Percentiles rank a stretch among this genome's conserved stretches.
Conservation (phyloP, 2,113 vertebrate genomes). For the Tragelaphus scriptus region DNA sequence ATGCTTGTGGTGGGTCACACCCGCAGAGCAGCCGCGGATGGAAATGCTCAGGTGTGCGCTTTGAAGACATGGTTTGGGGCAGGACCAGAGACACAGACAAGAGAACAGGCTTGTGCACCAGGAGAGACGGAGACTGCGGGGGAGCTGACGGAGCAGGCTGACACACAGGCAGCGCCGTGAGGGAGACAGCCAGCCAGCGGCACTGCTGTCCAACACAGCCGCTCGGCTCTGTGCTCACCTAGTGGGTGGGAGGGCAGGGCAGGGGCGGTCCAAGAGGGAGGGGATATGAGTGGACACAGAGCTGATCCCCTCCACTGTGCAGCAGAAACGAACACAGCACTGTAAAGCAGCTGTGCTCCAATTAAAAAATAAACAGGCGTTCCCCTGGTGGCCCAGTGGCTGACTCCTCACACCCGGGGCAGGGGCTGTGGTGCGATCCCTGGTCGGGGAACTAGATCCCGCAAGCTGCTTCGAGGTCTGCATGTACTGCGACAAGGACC, state of each 20-base stretch:
- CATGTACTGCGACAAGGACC: not conserved
- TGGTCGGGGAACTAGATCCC: not conserved
- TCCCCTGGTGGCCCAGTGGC: not conserved
- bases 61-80: not conserved
- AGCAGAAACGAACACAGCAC: accelerated
- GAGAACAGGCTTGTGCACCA: not conserved
- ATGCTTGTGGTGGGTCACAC: accelerated
- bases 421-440: not conserved
- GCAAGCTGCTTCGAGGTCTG: accelerated
- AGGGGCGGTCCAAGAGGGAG: not conserved
- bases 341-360: not conserved
- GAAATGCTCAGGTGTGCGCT: not conserved
- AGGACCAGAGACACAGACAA: not conserved
- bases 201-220: accelerated
- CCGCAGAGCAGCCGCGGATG: accelerated
- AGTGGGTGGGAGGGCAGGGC: not conserved
- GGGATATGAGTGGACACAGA: accelerated
- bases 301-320: not conserved
- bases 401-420: not conserved
- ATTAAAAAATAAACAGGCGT: accelerated
- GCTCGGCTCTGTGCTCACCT: accelerated
- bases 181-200: not conserved
- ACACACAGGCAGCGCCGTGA: accelerated
- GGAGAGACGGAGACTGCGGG: not conserved
- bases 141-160: not conserved